Percentiles rank a stretch among this genome's conserved stretches.
These are phyloP conservation scores for Trogon surrucura DNA, from an alignment of 2,113 vertebrate genomes.

Conservation along the genomic window DNA sequence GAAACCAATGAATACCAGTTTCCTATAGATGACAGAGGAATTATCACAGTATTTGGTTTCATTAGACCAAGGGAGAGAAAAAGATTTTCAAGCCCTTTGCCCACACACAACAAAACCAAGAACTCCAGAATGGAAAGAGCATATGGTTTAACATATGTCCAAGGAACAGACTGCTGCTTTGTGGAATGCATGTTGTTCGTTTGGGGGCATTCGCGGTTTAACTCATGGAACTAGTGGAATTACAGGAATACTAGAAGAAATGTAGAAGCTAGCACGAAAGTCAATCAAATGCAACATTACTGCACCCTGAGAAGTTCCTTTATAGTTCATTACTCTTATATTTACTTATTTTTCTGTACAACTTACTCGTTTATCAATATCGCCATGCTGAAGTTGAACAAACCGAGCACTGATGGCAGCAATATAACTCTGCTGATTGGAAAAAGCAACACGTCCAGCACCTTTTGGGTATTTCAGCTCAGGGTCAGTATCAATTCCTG, in stretches of 20 bases:
- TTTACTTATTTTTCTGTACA: not conserved
- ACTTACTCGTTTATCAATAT: constrained; percentile 96
- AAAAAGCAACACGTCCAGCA: constrained; percentile 96
- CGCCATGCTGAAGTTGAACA: constrained; percentile 97
- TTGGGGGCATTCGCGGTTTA: not conserved
- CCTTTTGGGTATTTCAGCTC: constrained; percentile 98
- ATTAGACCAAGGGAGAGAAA: not conserved
- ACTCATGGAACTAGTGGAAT: not conserved
- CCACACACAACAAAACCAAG: not conserved
- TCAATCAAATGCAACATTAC: not conserved
- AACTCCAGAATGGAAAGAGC: constrained; percentile 11
- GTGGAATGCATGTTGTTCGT: not conserved
- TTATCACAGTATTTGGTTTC: not conserved
- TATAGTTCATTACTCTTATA: not conserved
- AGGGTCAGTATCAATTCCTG: constrained; percentile 96
- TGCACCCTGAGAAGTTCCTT: not conserved
- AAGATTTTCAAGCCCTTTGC: constrained; percentile 1
- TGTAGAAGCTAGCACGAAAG: not conserved
- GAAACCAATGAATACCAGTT: not conserved
- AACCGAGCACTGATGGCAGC: constrained; percentile 98
- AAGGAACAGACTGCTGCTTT: constrained; percentile 23
- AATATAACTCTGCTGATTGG: constrained; percentile 99
- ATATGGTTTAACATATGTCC: not conserved
- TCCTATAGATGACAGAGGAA: not conserved
- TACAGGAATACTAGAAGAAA: not conserved